Evolutionary conservation across 2,888 invertebrate species (phyloP), one percentile per base, ranked within the genome.

Genomic region (Eilema depressum): DNA sequence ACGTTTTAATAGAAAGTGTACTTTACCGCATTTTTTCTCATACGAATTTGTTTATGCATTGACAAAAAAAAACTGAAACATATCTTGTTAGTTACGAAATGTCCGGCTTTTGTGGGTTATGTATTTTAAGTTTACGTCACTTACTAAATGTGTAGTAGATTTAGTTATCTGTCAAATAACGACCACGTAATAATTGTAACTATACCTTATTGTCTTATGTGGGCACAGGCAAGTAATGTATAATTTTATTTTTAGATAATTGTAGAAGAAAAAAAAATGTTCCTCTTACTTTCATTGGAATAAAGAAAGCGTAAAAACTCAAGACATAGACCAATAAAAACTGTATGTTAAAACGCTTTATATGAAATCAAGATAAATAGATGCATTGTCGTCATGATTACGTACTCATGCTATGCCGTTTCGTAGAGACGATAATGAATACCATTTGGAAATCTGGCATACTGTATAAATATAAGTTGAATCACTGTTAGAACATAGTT

Each of bases 1-100:
- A 72, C 78, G 78, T 66, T 77, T 80, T 79, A 82, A 80, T 88
- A 89, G 89, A 89, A 89, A 89, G 89, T 86, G 83, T 85, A 82
- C 79, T 83, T 82, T 77, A 75, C 71, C 70, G 75, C 67, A 75
- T 83, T 78, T 80, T 70, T 75, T 72, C 66, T 70, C 71, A 77
- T 66, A 59, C 47, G 33, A 17, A 63, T 68, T 76, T 77, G 70
- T 77, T 75, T 78, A 75, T 70, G 69, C 70, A 63, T 66, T 74
- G 20, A 47, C 72, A 70, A 66, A 70, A 64, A n/a, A 75, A 69
- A 30, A 65, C 37, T 61, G 30, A 64, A 75, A 33, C 59, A 66
- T 53, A n/a, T 28, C 62, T 63, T 37, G 28, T 70, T 68, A 67
- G 59, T 73, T 28, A 70, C 26, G 62, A 68, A 33, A 69, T 62